Percentiles rank a stretch among this genome's conserved stretches.
Evolutionary conservation across 2,113 vertebrate genomes (phyloP).

Genomic region (Circaetus cinerascens): DNA sequence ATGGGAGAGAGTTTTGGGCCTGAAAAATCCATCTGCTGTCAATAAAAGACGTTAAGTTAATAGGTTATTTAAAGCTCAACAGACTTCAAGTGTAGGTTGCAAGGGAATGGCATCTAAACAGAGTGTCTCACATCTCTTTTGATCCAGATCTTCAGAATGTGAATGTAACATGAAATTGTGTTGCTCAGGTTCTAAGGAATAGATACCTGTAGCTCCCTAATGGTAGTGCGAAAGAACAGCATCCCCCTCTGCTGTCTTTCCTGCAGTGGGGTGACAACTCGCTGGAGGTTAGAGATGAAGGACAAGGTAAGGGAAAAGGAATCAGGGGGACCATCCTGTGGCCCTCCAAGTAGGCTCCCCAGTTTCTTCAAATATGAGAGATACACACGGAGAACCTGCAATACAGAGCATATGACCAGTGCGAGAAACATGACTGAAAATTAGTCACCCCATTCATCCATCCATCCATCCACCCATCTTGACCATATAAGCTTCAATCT

Average conservation of each 20-base stretch:
- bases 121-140: background rate
- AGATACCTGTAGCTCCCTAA: slow-evolving; percentile 83
- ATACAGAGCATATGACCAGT: background rate
- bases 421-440: background rate
- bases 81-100: background rate
- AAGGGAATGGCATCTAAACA: background rate
- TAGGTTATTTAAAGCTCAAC: background rate
- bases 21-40: background rate
- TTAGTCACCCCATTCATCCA: background rate
- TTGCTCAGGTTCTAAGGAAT: background rate
- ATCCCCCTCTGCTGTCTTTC: slow-evolving; percentile 70
- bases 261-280: slow-evolving; percentile 68
- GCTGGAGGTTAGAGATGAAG: slow-evolving; percentile 83
- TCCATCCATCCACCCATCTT: background rate
- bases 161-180: background rate
- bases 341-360: slow-evolving; percentile 76
- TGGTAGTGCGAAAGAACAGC: slow-evolving; percentile 78
- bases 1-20: background rate
- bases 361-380: slow-evolving; percentile 71
- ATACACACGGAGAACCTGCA: slow-evolving; percentile 79
- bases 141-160: background rate
- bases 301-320: slow-evolving; percentile 75
- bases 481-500: background rate
- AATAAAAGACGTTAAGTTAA: background rate
- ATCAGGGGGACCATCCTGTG: background rate